Evolutionary conservation across 2,113 vertebrate genomes (phyloP).

Genomic region (Seriola rivoliana): DNA sequence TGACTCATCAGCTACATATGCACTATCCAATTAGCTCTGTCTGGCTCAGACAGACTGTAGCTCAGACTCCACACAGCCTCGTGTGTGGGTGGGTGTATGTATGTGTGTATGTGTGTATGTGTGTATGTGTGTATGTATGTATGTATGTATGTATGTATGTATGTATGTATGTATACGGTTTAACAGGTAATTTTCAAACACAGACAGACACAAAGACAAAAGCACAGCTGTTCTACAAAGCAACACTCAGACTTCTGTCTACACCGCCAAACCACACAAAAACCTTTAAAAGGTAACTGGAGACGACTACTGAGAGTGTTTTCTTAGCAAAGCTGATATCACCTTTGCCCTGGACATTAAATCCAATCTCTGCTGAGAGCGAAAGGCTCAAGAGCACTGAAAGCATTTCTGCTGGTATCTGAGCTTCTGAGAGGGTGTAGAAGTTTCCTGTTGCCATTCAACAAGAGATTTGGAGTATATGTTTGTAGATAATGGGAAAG

Average conservation of each 20-base stretch:
- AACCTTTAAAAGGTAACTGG: slow-evolving; percentile 35
- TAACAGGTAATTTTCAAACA: slow-evolving; percentile 10
- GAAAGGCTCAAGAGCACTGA: slow-evolving; percentile 19
- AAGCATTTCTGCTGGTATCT: slow-evolving; percentile 45
- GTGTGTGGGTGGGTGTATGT: background rate
- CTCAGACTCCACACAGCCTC: slow-evolving; percentile 47
- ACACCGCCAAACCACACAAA: slow-evolving; percentile 5
- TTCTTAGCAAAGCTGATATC: slow-evolving; percentile 31
- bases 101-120: too few species aligned
- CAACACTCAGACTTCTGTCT: background rate
- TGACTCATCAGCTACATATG: slow-evolving; percentile 64
- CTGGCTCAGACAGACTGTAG: slow-evolving; percentile 43
- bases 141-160: too few species aligned
- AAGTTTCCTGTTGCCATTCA: background rate
- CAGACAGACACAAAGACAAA: slow-evolving; percentile 10
- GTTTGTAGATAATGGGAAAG: background rate
- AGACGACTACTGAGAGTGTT: slow-evolving; percentile 12
- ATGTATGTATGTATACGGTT: too few species aligned
- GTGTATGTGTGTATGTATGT: too few species aligned
- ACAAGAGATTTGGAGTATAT: background rate
- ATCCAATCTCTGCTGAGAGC: background rate
- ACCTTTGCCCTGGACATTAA: slow-evolving; percentile 22
- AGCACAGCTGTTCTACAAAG: background rate
- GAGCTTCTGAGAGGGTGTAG: background rate
- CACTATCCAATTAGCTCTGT: slow-evolving; percentile 60